Evolutionary conservation across 2,797 vertebrate species (phyloP).

Genomic region (Valencia hispanica): DNA sequence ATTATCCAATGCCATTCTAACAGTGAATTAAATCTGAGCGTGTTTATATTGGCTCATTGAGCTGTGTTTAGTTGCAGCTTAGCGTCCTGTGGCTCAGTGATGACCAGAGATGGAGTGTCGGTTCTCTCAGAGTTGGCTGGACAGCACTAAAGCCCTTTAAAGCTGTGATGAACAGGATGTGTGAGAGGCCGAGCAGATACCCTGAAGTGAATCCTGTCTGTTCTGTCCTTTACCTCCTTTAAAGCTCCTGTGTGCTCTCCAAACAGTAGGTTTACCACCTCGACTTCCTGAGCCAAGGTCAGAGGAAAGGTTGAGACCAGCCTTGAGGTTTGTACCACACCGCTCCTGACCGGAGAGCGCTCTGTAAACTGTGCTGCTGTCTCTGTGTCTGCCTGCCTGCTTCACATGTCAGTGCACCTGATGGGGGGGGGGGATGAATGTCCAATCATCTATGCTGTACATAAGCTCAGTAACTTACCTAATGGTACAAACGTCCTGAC

Average conservation of each 20-base stretch:
- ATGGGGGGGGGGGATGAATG: background rate
- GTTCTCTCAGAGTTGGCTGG: too few relatives aligned
- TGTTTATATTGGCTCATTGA: background rate
- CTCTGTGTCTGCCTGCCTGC: slow-evolving; percentile 4
- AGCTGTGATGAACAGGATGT: background rate
- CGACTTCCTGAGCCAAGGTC: slow-evolving; percentile 12
- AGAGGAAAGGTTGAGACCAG: background rate
- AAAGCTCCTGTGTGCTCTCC: slow-evolving; percentile 43
- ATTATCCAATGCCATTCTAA: background rate
- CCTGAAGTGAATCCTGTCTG: slow-evolving; percentile 37
- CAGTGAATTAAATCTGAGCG: background rate
- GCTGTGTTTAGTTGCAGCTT: background rate
- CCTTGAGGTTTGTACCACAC: slow-evolving; percentile 17
- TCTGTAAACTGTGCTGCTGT: background rate
- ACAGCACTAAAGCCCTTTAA: background rate
- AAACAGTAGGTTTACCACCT: slow-evolving; percentile 34
- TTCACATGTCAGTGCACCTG: background rate
- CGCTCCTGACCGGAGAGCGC: background rate
- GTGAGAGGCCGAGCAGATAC: slow-evolving; percentile 32
- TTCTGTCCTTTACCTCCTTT: slow-evolving; percentile 45
- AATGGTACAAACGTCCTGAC: background rate
- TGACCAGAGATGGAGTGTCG: too few relatives aligned
- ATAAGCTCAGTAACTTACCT: background rate
- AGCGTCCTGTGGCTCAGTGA: too few relatives aligned
- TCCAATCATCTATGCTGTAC: background rate